phyloP scores from a whole-genome alignment of 2,113 vertebrate species.

The Electrona antarctica region DNA sequence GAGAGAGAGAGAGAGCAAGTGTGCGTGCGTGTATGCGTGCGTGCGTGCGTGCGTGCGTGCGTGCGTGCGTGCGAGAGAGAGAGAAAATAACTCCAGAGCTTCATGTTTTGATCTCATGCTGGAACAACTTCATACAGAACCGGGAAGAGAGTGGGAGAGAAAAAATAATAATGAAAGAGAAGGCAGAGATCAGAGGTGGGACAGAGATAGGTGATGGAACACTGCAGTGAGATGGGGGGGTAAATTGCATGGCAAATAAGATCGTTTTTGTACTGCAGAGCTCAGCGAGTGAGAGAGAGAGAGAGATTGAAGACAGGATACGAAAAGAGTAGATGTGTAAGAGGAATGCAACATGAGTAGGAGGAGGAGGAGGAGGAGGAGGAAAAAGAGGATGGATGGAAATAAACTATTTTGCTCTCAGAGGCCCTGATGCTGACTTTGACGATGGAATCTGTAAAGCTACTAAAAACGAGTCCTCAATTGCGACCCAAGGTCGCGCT shows the following conservation, averaged over 20 bases:
- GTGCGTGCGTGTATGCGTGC: too few relatives aligned
- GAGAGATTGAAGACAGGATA: neutral
- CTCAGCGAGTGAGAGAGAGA: constrained; percentile 8
- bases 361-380: too few relatives aligned
- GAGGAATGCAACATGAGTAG: too few relatives aligned
- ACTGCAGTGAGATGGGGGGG: constrained; percentile 1
- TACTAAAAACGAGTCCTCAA: too few relatives aligned
- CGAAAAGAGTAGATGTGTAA: too few relatives aligned
- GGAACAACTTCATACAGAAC: constrained; percentile 65
- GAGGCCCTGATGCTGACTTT: too few relatives aligned
- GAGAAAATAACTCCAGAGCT: constrained; percentile 54
- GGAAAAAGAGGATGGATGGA: too few relatives aligned
- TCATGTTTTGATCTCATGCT: constrained; percentile 72
- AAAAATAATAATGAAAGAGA: constrained; percentile 35
- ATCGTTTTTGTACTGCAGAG: constrained; percentile 30
- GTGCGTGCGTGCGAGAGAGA: constrained; percentile 15
- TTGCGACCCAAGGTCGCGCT: too few relatives aligned
- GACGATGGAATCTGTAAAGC: too few relatives aligned
- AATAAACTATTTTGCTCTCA: too few relatives aligned
- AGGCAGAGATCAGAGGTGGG: constrained; percentile 47
- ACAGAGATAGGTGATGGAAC: constrained; percentile 28
- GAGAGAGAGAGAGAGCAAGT: constrained; percentile 41
- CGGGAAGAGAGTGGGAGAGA: constrained; percentile 52
- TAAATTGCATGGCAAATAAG: constrained; percentile 22
- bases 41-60: neutral